Percentiles rank a stretch among this genome's conserved stretches.
phyloP scores from a whole-genome alignment of 2,113 vertebrate genomes.

The Elephas maximus region DNA sequence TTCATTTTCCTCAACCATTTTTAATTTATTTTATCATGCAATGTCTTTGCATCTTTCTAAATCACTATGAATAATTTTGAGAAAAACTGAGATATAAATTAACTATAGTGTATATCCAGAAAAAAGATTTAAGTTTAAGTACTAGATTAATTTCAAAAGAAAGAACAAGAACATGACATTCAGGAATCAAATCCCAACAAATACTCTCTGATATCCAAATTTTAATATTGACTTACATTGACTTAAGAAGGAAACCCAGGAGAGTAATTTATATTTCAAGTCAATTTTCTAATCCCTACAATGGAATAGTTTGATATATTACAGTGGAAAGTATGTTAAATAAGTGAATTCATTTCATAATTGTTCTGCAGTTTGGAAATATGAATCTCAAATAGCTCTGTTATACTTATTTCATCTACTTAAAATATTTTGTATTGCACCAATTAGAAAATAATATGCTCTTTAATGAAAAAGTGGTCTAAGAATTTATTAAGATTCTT shows the following conservation, averaged over 20 bases:
- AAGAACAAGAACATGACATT: conserved; percentile 29
- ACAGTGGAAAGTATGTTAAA: conserved; percentile 32
- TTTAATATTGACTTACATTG: conserved; percentile 55
- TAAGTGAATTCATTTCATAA: conserved; percentile 58
- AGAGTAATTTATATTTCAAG: conserved; percentile 59
- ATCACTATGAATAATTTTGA: conserved; percentile 20
- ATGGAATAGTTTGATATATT: conserved; percentile 44
- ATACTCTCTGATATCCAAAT: conserved; percentile 4
- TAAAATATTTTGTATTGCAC: conserved; percentile 54
- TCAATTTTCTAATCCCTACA: conserved; percentile 45
- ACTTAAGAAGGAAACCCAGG: neutral
- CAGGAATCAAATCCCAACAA: conserved; percentile 56
- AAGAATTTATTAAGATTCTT: conserved; percentile 74
- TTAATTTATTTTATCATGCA: conserved; percentile 19
- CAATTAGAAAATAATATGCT: conserved; percentile 60
- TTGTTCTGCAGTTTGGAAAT: conserved; percentile 62
- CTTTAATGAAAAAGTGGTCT: conserved; percentile 71
- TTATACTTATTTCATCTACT: conserved; percentile 47
- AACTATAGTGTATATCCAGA: conserved; percentile 40
- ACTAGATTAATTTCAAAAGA: conserved; percentile 61
- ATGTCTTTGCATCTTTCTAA: conserved; percentile 21
- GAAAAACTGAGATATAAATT: conserved; percentile 17
- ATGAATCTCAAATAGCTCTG: conserved; percentile 58
- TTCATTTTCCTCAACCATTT: neutral
- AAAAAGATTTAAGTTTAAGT: conserved; percentile 47